phyloP scores from a whole-genome alignment of 2,113 vertebrate genomes.

The Calyptomena viridis region DNA sequence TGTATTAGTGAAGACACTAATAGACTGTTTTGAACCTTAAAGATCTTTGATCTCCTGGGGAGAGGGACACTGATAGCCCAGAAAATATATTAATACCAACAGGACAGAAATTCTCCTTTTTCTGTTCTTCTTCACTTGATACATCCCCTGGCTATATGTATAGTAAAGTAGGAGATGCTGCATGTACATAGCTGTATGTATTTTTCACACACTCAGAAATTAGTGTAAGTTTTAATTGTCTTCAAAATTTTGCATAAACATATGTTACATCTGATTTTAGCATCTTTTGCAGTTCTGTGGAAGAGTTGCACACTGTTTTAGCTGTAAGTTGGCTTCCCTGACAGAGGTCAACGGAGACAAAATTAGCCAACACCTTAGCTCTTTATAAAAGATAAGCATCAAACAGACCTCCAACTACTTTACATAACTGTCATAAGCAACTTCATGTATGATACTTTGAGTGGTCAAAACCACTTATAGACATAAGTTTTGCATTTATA shows the following conservation, averaged over 20 bases:
- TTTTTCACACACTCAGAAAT: background rate
- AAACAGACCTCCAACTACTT: background rate
- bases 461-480: background rate
- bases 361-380: background rate
- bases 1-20: too few relatives aligned
- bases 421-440: background rate
- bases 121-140: too few relatives aligned
- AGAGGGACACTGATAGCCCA: too few relatives aligned
- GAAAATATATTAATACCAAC: too few relatives aligned
- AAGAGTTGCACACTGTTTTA: background rate
- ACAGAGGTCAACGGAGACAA: background rate
- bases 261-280: background rate
- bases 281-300: background rate
- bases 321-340: background rate
- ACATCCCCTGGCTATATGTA: background rate
- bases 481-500: background rate
- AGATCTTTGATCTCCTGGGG: too few relatives aligned
- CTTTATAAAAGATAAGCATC: background rate
- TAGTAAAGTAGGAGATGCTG: background rate
- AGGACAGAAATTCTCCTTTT: too few relatives aligned
- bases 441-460: background rate
- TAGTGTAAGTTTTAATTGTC: background rate
- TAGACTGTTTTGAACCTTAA: too few relatives aligned
- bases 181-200: background rate
- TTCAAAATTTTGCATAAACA: background rate